These are phyloP conservation scores for Anoplopoma fimbria DNA, from an alignment of 2,113 vertebrate species.

Conservation along the genomic window DNA sequence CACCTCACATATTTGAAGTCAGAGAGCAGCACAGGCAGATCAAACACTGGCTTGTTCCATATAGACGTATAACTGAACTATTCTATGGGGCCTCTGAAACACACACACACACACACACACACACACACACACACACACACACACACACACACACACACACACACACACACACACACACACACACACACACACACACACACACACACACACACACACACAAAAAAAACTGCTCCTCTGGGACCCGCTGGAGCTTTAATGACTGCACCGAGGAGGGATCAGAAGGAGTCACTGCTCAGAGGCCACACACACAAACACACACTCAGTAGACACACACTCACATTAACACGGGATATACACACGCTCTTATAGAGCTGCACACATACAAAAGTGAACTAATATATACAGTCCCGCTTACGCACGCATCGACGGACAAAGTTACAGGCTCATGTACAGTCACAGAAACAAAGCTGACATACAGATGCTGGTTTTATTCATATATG, in stretches of 20 bases:
- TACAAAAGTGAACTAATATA: conserved; percentile 50
- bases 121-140: conserved; percentile 28
- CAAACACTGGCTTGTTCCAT: conserved; percentile 50
- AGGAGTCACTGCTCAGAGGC: conserved; percentile 54
- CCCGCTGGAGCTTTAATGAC: conserved; percentile 58
- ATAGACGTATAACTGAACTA: conserved; percentile 50
- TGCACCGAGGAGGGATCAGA: conserved; percentile 60
- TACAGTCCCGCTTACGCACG: conserved; percentile 44
- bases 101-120: conserved; percentile 27
- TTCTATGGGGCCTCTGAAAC: conserved; percentile 9
- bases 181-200: conserved; percentile 25
- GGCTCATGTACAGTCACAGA: conserved; percentile 47
- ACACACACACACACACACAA: conserved; percentile 20
- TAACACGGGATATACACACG: conserved; percentile 30
- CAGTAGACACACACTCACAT: neutral
- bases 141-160: conserved; percentile 19
- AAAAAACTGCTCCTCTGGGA: conserved; percentile 42
- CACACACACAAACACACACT: conserved; percentile 41
- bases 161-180: conserved; percentile 20
- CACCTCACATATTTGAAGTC: conserved; percentile 30
- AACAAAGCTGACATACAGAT: conserved; percentile 39
- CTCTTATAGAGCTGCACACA: conserved; percentile 5
- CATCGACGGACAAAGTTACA: conserved; percentile 36
- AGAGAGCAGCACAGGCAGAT: conserved; percentile 24
- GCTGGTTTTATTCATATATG: conserved; percentile 40